A percentile compares a stretch with the other conserved stretches of the same genome.
Conservation (phyloP, 2,797 vertebrate genomes). For the Mionectes olivaceus region DNA sequence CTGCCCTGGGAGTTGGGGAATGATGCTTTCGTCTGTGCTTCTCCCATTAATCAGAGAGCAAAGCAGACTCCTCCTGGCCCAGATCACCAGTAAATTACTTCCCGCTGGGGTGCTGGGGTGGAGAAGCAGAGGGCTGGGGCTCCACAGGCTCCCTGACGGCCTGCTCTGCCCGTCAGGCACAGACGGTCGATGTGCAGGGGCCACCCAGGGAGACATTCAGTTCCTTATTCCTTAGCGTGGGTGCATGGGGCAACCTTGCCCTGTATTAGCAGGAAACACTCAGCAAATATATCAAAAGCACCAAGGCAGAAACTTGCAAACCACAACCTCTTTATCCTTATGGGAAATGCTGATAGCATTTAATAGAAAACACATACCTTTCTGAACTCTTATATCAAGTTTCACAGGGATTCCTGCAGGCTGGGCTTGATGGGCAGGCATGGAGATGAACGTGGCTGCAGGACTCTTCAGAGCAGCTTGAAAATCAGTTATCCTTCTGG, state of each 20-base stretch:
- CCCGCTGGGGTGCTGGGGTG: background rate
- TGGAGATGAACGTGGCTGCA: background rate
- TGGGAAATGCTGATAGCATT: background rate
- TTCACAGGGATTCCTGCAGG: background rate
- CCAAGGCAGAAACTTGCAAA: slow-evolving; percentile 33
- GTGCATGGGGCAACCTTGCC: background rate
- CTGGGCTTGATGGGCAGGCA: background rate
- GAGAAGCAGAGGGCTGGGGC: background rate
- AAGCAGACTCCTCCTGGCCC: background rate
- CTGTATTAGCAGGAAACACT: background rate
- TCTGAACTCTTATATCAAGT: background rate
- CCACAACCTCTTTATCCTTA: background rate
- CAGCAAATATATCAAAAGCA: slow-evolving; percentile 11
- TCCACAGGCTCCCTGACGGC: slow-evolving; percentile 3
- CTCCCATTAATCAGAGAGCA: slow-evolving; percentile 6
- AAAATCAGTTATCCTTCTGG: background rate
- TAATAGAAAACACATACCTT: slow-evolving; percentile 1
- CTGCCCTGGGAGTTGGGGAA: fast-evolving
- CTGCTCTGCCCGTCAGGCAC: slow-evolving; percentile 19
- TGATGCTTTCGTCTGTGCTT: background rate
- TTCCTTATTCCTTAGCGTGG: background rate
- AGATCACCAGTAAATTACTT: slow-evolving; percentile 27
- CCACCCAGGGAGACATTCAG: slow-evolving; percentile 39
- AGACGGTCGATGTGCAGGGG: background rate
- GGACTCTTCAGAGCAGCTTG: background rate